Evolutionary conservation across 1,140 invertebrate genomes (phyloP).

Genomic region (Drosophila erecta): DNA sequence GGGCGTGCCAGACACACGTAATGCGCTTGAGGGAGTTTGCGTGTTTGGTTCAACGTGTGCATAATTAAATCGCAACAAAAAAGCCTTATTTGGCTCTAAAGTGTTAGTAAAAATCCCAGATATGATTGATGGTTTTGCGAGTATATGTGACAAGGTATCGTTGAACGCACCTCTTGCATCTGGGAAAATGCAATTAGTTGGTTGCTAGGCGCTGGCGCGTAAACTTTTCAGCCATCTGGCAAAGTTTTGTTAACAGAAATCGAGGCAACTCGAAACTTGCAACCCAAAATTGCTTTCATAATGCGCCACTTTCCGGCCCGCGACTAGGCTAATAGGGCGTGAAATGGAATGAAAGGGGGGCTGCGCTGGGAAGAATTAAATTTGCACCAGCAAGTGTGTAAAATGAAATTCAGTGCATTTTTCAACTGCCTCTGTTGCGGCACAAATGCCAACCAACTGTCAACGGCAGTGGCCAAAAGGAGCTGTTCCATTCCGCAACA

Average conservation of each 20-base stretch:
- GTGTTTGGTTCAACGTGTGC: conserved; percentile 3
- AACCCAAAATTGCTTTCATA: conserved; percentile 72
- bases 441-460: conserved; percentile 61
- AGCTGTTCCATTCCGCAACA: conserved; percentile 8
- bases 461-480: conserved; percentile 54
- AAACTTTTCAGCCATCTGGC: conserved; percentile 50
- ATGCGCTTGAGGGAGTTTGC: conserved; percentile 1
- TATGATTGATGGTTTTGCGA: background rate
- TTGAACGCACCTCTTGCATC: background rate
- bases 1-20: background rate
- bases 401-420: conserved; percentile 71
- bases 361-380: conserved; percentile 29
- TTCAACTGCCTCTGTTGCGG: conserved; percentile 40
- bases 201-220: conserved; percentile 1
- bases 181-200: conserved; percentile 38
- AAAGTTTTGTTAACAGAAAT: conserved; percentile 67
- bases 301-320: conserved; percentile 53
- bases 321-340: conserved; percentile 60
- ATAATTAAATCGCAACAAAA: conserved; percentile 11
- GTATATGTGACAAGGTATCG: background rate
- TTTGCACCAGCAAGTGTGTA: conserved; percentile 32
- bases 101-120: background rate
- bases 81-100: background rate
- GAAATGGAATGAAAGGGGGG: conserved; percentile 9
- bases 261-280: conserved; percentile 71